phyloP scores from a whole-genome alignment of 1,140 invertebrate genomes.

The Drosophila nikananu region DNA sequence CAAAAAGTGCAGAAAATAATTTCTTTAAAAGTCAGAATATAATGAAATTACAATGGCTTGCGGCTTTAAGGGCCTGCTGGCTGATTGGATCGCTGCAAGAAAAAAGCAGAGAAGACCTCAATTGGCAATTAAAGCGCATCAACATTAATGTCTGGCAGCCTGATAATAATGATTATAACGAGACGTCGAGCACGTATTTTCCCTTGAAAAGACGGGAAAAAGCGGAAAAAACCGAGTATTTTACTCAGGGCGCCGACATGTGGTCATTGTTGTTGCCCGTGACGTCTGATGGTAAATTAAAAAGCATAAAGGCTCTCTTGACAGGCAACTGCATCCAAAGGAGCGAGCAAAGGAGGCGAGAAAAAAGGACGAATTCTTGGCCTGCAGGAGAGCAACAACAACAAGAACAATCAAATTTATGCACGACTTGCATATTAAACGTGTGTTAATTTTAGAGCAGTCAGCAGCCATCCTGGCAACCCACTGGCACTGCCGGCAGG shows the following conservation, averaged over 20 bases:
- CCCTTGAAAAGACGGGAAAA: constrained; percentile 13
- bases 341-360: constrained; percentile 21
- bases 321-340: constrained; percentile 9
- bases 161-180: constrained; percentile 65
- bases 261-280: constrained; percentile 63
- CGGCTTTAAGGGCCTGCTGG: constrained; percentile 25
- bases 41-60: constrained; percentile 56
- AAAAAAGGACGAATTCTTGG: constrained; percentile 9
- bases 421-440: constrained; percentile 84
- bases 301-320: constrained; percentile 59
- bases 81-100: constrained; percentile 31
- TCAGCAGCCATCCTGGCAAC: constrained; percentile 29
- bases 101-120: constrained; percentile 56
- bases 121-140: constrained; percentile 79
- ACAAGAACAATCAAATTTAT: constrained; percentile 71
- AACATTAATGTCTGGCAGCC: constrained; percentile 67
- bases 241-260: constrained; percentile 67
- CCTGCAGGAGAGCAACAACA: constrained; percentile 18
- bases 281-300: constrained; percentile 81
- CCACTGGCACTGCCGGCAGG: not conserved
- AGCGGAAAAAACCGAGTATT: constrained; percentile 38
- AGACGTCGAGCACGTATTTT: constrained; percentile 71
- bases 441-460: constrained; percentile 82
- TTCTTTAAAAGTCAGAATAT: constrained; percentile 32
- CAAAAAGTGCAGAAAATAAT: not conserved